phyloP scores from a whole-genome alignment of 2,888 invertebrate genomes.

The Tinea trinotella region DNA sequence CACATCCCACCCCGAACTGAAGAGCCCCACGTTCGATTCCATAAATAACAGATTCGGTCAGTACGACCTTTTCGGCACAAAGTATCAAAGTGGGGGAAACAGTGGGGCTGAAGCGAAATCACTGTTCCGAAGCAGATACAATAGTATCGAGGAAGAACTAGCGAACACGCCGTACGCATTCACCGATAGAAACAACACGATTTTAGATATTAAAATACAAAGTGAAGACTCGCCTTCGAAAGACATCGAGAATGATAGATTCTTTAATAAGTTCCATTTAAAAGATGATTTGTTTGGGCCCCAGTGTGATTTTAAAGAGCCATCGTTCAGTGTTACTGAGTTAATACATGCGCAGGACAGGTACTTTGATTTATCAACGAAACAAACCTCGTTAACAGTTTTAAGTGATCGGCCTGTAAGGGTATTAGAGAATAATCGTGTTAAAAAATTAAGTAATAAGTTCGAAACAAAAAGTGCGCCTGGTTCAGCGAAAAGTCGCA shows the following conservation, averaged over 20 bases:
- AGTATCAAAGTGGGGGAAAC: conserved; percentile 34
- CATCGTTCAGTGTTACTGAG: conserved; percentile 58
- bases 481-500: conserved; percentile 29
- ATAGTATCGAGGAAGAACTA: conserved; percentile 62
- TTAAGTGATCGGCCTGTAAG: conserved; percentile 24
- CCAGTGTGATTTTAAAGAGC: conserved; percentile 37
- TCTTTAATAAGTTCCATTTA: conserved; percentile 38
- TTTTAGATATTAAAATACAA: conserved; percentile 50
- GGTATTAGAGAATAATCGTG: conserved; percentile 17
- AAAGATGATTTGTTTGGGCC: conserved; percentile 44
- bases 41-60: conserved; percentile 58
- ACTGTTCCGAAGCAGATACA: conserved; percentile 62
- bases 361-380: conserved; percentile 53
- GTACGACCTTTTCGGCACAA: conserved; percentile 60
- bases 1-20: conserved; percentile 31
- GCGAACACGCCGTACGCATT: conserved; percentile 69
- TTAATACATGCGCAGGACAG: conserved; percentile 63
- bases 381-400: conserved; percentile 28
- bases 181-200: conserved; percentile 37
- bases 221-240: conserved; percentile 39
- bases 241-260: conserved; percentile 53
- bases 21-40: conserved; percentile 55
- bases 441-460: conserved; percentile 20
- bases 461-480: conserved; percentile 29
- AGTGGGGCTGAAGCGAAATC: conserved; percentile 38